These are phyloP conservation scores for Nomada flava DNA, from an alignment of 2,888 invertebrate species.

Conservation along the genomic window DNA sequence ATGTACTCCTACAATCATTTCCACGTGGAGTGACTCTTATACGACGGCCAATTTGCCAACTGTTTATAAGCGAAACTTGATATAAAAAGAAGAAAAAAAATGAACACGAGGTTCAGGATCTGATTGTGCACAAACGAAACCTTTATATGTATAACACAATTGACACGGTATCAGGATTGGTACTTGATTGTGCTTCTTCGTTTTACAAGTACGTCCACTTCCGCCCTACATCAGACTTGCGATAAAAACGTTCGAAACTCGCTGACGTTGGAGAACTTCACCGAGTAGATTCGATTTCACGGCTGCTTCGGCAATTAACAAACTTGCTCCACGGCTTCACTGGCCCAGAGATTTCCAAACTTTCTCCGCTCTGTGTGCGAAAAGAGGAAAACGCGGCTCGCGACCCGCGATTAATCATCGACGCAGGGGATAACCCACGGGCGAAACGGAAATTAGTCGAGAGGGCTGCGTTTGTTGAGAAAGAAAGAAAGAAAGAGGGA, in stretches of 20 bases:
- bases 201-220: slow-evolving; percentile 51
- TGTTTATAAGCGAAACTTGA: neutral
- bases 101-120: slow-evolving; percentile 1
- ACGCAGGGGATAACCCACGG: too few species aligned
- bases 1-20: neutral
- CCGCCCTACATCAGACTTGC: slow-evolving; percentile 51
- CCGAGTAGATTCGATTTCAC: slow-evolving; percentile 43
- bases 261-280: slow-evolving; percentile 35
- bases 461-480: too few species aligned
- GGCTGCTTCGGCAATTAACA: slow-evolving; percentile 37
- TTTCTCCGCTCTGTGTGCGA: neutral
- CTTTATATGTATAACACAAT: slow-evolving; percentile 22
- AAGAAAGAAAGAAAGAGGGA: neutral
- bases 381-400: neutral
- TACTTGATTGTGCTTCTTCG: slow-evolving; percentile 69
- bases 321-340: slow-evolving; percentile 10
- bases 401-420: slow-evolving; percentile 5
- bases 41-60: neutral
- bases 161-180: slow-evolving; percentile 43
- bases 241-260: slow-evolving; percentile 44
- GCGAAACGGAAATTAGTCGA: neutral
- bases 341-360: neutral
- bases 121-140: slow-evolving; percentile 32
- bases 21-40: slow-evolving; percentile 1
- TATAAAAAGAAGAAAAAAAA: too few species aligned